Evolutionary conservation across 2,888 invertebrate genomes (phyloP), one percentile per base, ranked within the genome.

Genomic region (Agonum fuliginosum): DNA sequence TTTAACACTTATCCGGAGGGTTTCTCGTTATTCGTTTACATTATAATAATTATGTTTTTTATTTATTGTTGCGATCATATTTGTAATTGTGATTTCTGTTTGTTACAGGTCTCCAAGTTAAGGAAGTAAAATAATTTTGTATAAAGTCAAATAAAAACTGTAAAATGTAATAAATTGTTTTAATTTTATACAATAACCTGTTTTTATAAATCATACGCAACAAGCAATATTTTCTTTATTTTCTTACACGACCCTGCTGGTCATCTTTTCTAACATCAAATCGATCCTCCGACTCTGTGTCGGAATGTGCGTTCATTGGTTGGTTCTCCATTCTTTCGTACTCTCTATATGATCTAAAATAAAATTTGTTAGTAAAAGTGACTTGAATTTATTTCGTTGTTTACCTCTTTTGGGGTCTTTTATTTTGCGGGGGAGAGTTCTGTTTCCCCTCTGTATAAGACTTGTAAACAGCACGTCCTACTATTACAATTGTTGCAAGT

Each of bases 41-140:
- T n/a, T n/a, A n/a, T 46, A 5, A 46, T 14, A 46, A 8, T 12
- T 43, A n/a, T n/a, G n/a, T n/a, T 78, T 17, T 74, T 73, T 71
- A 48, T 54, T 58, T 54, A 54, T 17, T 46, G 22, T 62, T 75
- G 4, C 1, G 5, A 73, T 14, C 30, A 2, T 20, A 41, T 48
- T 76, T 74, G n/a, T n/a, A 51, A 69, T 48, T 62, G 43, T 77
- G 74, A 72, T 82, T 84, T 84, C 82, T 82, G 84, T 84, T 88
- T 88, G 85, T 91, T 92, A 41, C 90, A 94, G 94, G 96, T 90
- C 91, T 97, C 65, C 96, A 96, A 89, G 96, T 97, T 71, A 96
- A 96, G 86, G 96, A 97, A 90, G 94, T 95, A 74, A 96, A 96
- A 89, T 94, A 88, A 84, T 74, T 69, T 76, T 62, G 76, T 76